Evolutionary conservation across 2,888 invertebrate species (phyloP).

Genomic region (Aplocera efformata): DNA sequence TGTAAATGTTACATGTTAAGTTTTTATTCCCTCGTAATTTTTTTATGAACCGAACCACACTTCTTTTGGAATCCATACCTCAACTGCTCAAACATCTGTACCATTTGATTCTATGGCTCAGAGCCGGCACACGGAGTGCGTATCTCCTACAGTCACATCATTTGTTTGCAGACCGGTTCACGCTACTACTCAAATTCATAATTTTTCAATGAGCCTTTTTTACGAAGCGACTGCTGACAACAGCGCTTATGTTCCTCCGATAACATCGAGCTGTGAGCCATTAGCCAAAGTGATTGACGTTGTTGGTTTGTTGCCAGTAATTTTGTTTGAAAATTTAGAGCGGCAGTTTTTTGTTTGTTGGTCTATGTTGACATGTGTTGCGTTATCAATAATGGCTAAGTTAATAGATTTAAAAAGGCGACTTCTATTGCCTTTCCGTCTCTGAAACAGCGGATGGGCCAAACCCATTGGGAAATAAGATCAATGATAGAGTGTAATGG

Average conservation of each 20-base stretch:
- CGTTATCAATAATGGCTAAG: constrained; percentile 40
- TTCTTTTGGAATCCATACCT: no score
- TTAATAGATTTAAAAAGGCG: constrained; percentile 10
- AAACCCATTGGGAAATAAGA: no score
- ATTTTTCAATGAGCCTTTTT: constrained; percentile 63
- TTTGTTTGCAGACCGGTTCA: constrained; percentile 56
- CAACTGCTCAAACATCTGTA: no score
- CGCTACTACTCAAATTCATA: constrained; percentile 60
- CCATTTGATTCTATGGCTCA: no score
- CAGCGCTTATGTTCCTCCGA: constrained; percentile 63
- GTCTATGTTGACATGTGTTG: constrained; percentile 54
- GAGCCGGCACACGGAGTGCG: constrained; percentile 46
- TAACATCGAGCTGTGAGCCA: constrained; percentile 70
- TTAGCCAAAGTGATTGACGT: constrained; percentile 78
- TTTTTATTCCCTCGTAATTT: no score
- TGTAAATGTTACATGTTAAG: no score
- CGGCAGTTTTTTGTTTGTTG: constrained; percentile 51
- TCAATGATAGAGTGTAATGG: no score
- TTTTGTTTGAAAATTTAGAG: constrained; percentile 76
- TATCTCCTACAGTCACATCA: constrained; percentile 45
- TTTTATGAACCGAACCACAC: no score
- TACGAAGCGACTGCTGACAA: constrained; percentile 66
- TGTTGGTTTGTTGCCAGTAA: constrained; percentile 74
- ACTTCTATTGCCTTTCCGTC: neutral
- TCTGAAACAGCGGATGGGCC: no score